Base-by-base conservation (phyloP, 2,797 vertebrate species). In the Scarus forsteni region DNA sequence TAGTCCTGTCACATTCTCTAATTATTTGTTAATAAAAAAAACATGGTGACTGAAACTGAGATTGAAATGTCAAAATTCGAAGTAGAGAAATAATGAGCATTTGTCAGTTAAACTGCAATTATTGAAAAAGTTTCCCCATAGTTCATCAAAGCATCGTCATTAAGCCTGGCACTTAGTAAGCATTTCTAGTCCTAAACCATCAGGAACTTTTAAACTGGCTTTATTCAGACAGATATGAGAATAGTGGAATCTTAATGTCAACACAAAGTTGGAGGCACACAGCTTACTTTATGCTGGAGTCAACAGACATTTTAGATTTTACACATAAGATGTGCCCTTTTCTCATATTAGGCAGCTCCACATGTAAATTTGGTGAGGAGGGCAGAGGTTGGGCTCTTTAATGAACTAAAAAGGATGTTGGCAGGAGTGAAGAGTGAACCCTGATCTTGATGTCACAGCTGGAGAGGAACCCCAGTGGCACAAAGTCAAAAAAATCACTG, bases 291-390 rank as follows among this genome's bases (percentile, higher is more conserved):
- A 62, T 10, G 38, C 51, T 14, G 39, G 19, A 12, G 50, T 40
- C 16, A 5, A 10, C 35, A n/a, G 10, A 27, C 16, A 57, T n/a
- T 42, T 18, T 19, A 14, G 7, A 43, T 27, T n/a, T 39, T 12
- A 40, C 39, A 3, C 14, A 8, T 19, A 11, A 39, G n/a, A 16
- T n/a, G 59, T 16, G 18, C 8, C 8, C 12, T 7, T 0, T 44
- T 36, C 34, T 61, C 36, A 13, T 40, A 51, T 51, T 16, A 50
- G 48, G 12, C 36, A 50, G 60, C 16, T 40, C 16, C 11, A 51
- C 12, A 63, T 63, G 49, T 52, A 53, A 44, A 45, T 58, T 10
- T 27, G 43, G 39, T 63, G 60, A n/a, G 34, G 16, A 43, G 19
- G 60, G 39, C 14, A 53, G 43, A 11, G 51, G 49, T 27, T 15